A percentile compares a stretch with the other conserved stretches of the same genome.
Evolutionary conservation across 2,888 invertebrate species (phyloP).

Genomic region (Timema podura): DNA sequence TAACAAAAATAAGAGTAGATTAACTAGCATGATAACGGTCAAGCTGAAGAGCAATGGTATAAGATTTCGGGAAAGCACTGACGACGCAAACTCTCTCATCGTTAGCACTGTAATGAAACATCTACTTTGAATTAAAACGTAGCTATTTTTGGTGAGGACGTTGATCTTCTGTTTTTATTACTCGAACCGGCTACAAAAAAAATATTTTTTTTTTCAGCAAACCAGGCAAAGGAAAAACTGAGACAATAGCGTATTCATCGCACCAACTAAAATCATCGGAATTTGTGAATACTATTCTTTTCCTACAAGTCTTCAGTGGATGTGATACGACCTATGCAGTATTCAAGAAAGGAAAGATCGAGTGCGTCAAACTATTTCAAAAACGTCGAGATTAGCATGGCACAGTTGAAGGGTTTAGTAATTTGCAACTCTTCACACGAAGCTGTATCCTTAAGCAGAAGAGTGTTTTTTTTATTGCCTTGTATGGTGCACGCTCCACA

Average conservation of each 20-base stretch:
- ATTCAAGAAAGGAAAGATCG: neutral
- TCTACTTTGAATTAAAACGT: no score
- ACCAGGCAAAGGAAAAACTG: neutral
- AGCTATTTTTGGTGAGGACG: neutral
- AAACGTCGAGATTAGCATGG: neutral
- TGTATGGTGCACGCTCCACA: neutral
- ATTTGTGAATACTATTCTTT: neutral
- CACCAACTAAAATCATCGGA: neutral
- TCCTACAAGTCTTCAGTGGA: neutral
- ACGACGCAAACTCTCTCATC: no score
- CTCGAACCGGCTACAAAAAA: neutral
- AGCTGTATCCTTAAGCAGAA: neutral
- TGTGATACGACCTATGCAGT: neutral
- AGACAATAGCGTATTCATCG: neutral
- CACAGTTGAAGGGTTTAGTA: neutral
- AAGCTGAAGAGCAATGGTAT: neutral
- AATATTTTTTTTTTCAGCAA: neutral
- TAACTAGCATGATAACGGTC: neutral
- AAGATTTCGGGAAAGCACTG: no score
- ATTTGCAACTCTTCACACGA: neutral
- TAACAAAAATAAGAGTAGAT: no score
- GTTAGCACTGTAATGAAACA: no score
- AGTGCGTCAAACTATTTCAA: neutral
- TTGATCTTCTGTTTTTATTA: neutral
- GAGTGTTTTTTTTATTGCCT: neutral